Conservation (phyloP, 2,888 invertebrate genomes). For the Athalia circularis region DNA sequence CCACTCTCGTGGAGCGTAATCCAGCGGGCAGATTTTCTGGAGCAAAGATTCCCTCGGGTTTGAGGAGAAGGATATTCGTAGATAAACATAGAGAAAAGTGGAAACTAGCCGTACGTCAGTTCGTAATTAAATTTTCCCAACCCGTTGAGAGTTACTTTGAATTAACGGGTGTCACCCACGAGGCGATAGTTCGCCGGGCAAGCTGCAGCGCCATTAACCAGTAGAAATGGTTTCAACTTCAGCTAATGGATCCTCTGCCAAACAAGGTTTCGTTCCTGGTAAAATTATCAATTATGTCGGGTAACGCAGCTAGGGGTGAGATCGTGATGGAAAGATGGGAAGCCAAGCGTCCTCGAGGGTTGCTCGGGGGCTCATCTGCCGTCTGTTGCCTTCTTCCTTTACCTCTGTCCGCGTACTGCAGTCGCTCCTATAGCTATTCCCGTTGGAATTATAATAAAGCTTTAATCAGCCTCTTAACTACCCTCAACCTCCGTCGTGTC, state of each 20-base stretch:
- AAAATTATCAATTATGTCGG: conserved; percentile 45
- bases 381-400: conserved; percentile 27
- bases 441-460: conserved; percentile 41
- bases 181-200: conserved; percentile 4
- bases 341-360: conserved; percentile 31
- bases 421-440: neutral
- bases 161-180: conserved; percentile 31
- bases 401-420: neutral
- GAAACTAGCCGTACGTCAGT: conserved; percentile 34
- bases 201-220: conserved; percentile 11
- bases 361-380: conserved; percentile 30
- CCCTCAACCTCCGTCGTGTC: conserved; percentile 30
- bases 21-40: neutral
- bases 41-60: neutral
- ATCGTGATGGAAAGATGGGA: conserved; percentile 37
- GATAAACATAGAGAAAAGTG: conserved; percentile 15
- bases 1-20: neutral
- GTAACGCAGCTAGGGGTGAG: conserved; percentile 21
- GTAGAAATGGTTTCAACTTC: conserved; percentile 8
- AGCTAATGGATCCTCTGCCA: conserved; percentile 33
- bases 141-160: conserved; percentile 28
- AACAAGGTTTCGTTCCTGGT: conserved; percentile 40
- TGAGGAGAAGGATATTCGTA: neutral
- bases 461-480: conserved; percentile 43
- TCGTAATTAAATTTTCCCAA: conserved; percentile 30